A percentile compares a stretch with the other conserved stretches of the same genome.
Evolutionary conservation across 1,140 invertebrate genomes (phyloP).

Genomic region (Pogonomyrmex californicus): DNA sequence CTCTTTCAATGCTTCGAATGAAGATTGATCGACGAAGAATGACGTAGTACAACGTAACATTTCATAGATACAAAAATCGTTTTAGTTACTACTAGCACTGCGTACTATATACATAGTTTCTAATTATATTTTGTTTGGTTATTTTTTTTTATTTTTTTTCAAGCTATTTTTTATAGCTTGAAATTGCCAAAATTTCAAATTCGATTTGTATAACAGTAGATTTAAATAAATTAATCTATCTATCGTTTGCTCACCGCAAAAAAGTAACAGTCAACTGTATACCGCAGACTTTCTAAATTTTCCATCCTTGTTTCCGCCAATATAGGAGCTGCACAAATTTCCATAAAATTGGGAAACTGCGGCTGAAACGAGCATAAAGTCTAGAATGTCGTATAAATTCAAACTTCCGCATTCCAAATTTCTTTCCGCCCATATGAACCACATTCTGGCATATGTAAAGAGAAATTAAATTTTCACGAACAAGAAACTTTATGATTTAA

Average conservation of each 20-base stretch:
- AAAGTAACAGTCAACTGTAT: slow-evolving; percentile 26
- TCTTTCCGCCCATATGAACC: slow-evolving; percentile 37
- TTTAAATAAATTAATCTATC: background rate
- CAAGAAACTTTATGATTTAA: slow-evolving; percentile 26
- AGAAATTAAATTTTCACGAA: slow-evolving; percentile 51
- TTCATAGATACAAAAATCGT: background rate
- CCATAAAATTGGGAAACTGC: slow-evolving; percentile 60
- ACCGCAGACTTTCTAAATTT: slow-evolving; percentile 48
- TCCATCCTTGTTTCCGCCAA: slow-evolving; percentile 36
- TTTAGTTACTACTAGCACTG: background rate
- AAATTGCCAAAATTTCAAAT: background rate
- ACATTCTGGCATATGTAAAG: slow-evolving; percentile 43
- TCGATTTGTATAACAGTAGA: background rate
- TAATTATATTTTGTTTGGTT: background rate
- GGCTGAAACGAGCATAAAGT: slow-evolving; percentile 55
- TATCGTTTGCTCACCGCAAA: background rate
- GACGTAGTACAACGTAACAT: slow-evolving; percentile 8
- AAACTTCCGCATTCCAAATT: slow-evolving; percentile 59
- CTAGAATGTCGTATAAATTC: slow-evolving; percentile 61
- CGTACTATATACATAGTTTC: background rate
- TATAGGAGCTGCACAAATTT: slow-evolving; percentile 49
- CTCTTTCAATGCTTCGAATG: slow-evolving; percentile 40
- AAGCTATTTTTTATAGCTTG: background rate
- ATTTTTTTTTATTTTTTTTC: background rate
- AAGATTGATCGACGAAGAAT: slow-evolving; percentile 55